Base-by-base conservation (phyloP, 2,113 vertebrate species). In the Podiceps cristatus region DNA sequence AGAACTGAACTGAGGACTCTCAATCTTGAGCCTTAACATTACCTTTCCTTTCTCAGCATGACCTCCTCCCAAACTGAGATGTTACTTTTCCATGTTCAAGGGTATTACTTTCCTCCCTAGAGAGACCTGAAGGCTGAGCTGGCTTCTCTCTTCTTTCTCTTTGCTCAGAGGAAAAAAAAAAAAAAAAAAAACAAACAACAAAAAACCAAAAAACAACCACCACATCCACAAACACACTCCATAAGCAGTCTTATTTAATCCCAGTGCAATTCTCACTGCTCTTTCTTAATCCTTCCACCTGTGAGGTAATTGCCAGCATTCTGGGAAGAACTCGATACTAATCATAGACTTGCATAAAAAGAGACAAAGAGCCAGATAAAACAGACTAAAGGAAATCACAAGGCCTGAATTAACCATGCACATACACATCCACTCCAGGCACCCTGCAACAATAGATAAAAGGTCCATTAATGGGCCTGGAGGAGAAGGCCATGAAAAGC, bases 221-320 rank as follows among this genome's bases (percentile, higher is more conserved):
- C n/a, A 75, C 35, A 96, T 91, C 53, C 74, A 76, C 74, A 93
- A 86, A 95, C 63, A 87, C 42, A 84, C 67, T 90, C 84, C 77
- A 96, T 94, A 92, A 58, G 62, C 52, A 89, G 84, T 96, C 44
- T 84, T 95, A 95, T 93, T 98, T 97, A 98, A 98, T 98, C 95
- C 94, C 89, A 96, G 66, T 88, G 88, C 97, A 97, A 96, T 97
- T 98, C 96, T 96, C 79, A 66, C 52, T 56, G 96, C 94, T 97
- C 92, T 92, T 93, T 90, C 91, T 97, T 98, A 98, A 98, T 98
- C 98, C 96, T 94, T 97, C 96, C 97, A 98, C 98, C 98, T 98
- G 96, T 96, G 97, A 98, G 97, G 98, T 98, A 98, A 98, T 97
- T 98, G 97, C 94, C 79, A 93, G 93, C 67, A 96, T 96, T 98